phyloP scores from a whole-genome alignment of 2,113 vertebrate species.

The Onychorhynchus coronatus region DNA sequence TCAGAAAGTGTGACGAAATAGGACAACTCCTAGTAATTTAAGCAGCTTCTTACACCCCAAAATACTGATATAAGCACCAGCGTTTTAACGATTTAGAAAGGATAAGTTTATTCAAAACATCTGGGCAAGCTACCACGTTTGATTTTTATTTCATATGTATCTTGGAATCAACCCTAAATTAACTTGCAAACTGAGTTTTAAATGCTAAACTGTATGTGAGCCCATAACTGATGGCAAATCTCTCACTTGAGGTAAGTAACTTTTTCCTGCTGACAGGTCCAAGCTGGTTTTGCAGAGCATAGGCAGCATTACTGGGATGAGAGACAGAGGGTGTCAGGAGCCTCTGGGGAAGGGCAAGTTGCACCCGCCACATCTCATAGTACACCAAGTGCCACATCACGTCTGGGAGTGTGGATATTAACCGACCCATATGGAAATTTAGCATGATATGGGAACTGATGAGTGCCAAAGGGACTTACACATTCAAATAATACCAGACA shows the following conservation, averaged over 20 bases:
- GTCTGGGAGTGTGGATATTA: accelerated
- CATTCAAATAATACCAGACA: not conserved
- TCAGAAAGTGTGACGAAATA: not conserved
- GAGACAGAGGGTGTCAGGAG: not conserved
- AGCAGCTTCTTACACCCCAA: not conserved
- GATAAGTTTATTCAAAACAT: not conserved
- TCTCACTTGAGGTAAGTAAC: not conserved
- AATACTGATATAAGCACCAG: not conserved
- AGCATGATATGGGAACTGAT: not conserved
- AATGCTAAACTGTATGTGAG: accelerated
- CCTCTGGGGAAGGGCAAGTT: accelerated
- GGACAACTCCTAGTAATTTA: not conserved
- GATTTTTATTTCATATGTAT: not conserved
- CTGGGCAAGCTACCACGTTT: not conserved
- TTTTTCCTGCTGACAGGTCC: not conserved
- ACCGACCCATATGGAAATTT: not conserved
- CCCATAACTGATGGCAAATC: not conserved
- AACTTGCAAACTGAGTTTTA: not conserved
- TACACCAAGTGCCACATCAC: accelerated
- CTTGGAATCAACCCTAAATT: not conserved
- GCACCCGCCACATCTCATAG: not conserved
- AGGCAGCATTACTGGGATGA: not conserved
- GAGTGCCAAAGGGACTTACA: not conserved
- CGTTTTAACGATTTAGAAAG: not conserved
- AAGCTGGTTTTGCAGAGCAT: not conserved